A percentile compares a stretch with the other conserved stretches of the same genome.
These are phyloP conservation scores for Syritta pipiens DNA, from an alignment of 2,888 invertebrate species.

Conservation along the genomic window DNA sequence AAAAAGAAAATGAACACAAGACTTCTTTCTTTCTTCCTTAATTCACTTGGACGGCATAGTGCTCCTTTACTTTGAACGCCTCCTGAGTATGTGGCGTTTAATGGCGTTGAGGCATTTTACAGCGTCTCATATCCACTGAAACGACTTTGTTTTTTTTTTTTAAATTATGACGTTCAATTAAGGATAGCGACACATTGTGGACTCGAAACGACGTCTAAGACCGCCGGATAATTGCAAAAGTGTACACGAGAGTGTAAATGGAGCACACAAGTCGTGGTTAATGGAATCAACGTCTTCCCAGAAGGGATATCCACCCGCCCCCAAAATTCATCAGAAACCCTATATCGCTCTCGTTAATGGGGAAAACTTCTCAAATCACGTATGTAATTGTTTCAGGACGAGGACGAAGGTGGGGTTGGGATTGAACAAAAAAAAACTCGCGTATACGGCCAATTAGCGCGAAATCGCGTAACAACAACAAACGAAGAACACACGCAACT, in stretches of 20 bases:
- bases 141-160: constrained; percentile 17
- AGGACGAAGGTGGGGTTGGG: too few relatives aligned
- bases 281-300: background rate
- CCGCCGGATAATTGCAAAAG: too few relatives aligned
- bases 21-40: too few relatives aligned
- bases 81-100: constrained; percentile 16
- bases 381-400: constrained; percentile 34
- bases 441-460: constrained; percentile 53
- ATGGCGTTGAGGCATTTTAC: constrained; percentile 16
- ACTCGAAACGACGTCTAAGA: background rate
- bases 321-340: constrained; percentile 25
- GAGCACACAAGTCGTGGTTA: background rate
- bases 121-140: constrained; percentile 24
- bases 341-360: constrained; percentile 48
- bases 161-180: constrained; percentile 42
- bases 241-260: too few relatives aligned
- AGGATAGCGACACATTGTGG: background rate
- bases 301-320: background rate
- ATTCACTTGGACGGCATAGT: constrained; percentile 31
- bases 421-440: too few relatives aligned
- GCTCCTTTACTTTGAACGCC: background rate
- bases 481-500: constrained; percentile 26
- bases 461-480: constrained; percentile 5
- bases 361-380: constrained; percentile 62
- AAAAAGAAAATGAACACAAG: constrained; percentile 38